Conservation (phyloP, 2,888 invertebrate genomes). For the Parnassius mnemosyne region DNA sequence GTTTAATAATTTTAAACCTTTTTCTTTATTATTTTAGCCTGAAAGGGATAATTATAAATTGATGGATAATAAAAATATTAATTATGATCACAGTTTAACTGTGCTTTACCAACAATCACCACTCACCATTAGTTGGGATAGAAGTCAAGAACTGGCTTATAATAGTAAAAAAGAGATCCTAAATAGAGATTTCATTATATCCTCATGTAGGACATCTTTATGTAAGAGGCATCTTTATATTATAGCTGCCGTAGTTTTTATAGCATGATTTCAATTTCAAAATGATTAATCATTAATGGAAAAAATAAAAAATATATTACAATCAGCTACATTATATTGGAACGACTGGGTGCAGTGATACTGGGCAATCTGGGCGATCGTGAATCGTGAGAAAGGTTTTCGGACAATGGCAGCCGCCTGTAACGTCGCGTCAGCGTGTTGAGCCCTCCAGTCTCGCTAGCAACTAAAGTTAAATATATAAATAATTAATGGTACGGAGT, state of each 20-base stretch:
- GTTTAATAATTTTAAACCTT: too few species aligned
- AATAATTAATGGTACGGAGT: slow-evolving; percentile 20
- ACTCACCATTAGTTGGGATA: too few species aligned
- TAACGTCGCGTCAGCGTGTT: neutral
- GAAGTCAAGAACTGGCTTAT: too few species aligned
- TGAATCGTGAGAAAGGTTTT: slow-evolving; percentile 24
- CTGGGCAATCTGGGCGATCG: slow-evolving; percentile 17
- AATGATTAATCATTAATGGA: neutral
- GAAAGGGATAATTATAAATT: too few species aligned
- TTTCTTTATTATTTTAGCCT: too few species aligned
- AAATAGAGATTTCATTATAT: too few species aligned
- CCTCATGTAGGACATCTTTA: too few species aligned
- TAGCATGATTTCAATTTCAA: neutral
- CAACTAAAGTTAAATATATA: slow-evolving; percentile 10
- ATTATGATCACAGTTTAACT: too few species aligned
- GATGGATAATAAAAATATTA: too few species aligned
- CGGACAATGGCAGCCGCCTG: slow-evolving; percentile 13
- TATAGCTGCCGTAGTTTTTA: slow-evolving; percentile 1
- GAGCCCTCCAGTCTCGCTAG: slow-evolving; percentile 1
- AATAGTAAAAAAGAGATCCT: too few species aligned
- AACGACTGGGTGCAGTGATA: slow-evolving; percentile 19
- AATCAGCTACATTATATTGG: slow-evolving; percentile 3
- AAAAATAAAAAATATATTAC: neutral
- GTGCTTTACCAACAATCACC: too few species aligned
- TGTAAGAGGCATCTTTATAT: too few species aligned